Evolutionary conservation across 2,797 vertebrate species (phyloP).

Genomic region (Mionectes olivaceus): DNA sequence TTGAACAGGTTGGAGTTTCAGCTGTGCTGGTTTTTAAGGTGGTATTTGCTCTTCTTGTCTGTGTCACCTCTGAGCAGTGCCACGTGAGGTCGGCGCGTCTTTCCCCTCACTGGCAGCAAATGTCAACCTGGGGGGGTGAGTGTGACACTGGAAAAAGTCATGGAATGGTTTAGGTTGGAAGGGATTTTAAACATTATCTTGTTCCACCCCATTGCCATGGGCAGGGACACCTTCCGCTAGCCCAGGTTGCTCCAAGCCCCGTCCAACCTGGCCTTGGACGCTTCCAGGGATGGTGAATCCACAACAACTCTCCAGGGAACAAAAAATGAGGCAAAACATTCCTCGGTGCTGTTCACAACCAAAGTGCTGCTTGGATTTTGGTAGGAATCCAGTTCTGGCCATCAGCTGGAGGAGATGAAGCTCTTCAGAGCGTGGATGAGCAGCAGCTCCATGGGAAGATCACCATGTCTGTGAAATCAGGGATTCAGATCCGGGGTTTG

Average conservation of each 20-base stretch:
- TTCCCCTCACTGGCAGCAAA: background rate
- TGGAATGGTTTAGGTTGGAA: background rate
- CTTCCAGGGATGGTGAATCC: background rate
- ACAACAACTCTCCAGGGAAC: background rate
- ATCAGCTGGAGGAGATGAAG: background rate
- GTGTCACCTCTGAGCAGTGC: background rate
- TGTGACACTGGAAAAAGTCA: background rate
- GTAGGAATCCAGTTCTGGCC: background rate
- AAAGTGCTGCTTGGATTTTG: background rate
- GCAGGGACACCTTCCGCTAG: background rate
- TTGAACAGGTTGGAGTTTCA: background rate
- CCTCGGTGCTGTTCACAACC: background rate
- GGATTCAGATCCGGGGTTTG: background rate
- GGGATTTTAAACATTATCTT: background rate
- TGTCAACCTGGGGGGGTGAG: background rate
- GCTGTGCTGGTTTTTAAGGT: background rate
- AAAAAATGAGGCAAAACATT: background rate
- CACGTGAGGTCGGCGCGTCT: background rate
- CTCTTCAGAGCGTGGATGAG: accelerated
- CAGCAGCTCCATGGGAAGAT: background rate
- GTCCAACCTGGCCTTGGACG: background rate
- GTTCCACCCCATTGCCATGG: background rate
- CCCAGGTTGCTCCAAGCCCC: background rate
- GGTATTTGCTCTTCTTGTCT: background rate
- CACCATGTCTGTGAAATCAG: accelerated